A percentile compares a stretch with the other conserved stretches of the same genome.
Evolutionary conservation across 2,888 invertebrate genomes (phyloP).

Genomic region (Nycteola revayana): DNA sequence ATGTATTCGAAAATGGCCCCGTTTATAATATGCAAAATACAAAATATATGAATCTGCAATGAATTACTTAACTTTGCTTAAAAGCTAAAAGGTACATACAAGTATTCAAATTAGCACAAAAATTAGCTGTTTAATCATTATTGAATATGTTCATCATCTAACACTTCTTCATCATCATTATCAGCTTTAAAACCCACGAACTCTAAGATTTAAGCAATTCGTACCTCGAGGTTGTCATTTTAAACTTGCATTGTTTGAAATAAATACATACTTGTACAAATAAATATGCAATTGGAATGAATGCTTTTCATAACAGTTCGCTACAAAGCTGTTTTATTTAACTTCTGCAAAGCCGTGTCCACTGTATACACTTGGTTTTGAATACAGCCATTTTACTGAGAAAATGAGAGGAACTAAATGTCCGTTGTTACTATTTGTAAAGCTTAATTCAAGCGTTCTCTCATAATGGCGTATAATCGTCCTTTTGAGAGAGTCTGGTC

Average conservation of each 20-base stretch:
- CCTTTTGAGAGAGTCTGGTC: too few species aligned
- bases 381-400: conserved; percentile 39
- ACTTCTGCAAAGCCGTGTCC: conserved; percentile 11
- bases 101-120: conserved; percentile 21
- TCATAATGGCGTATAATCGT: too few species aligned
- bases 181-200: too few species aligned
- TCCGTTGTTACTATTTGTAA: conserved; percentile 36
- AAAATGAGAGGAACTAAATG: conserved; percentile 33
- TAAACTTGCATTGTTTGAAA: too few species aligned
- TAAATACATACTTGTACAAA: conserved; percentile 4
- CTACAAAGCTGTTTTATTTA: conserved; percentile 10
- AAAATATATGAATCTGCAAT: conserved; percentile 36
- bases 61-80: conserved; percentile 38
- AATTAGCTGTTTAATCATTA: conserved; percentile 28
- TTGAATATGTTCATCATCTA: conserved; percentile 1
- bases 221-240: too few species aligned
- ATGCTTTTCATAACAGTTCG: conserved; percentile 11
- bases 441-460: conserved; percentile 26
- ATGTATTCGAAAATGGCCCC: conserved; percentile 48
- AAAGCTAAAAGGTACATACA: conserved; percentile 19
- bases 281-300: conserved; percentile 19
- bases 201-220: too few species aligned
- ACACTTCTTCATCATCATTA: too few species aligned
- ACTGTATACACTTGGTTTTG: conserved; percentile 24
- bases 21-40: conserved; percentile 45